These are phyloP conservation scores for Mesocentrotus franciscanus DNA, from an alignment of 53 echinoderm and acorn worm genomes.

Conservation along the genomic window DNA sequence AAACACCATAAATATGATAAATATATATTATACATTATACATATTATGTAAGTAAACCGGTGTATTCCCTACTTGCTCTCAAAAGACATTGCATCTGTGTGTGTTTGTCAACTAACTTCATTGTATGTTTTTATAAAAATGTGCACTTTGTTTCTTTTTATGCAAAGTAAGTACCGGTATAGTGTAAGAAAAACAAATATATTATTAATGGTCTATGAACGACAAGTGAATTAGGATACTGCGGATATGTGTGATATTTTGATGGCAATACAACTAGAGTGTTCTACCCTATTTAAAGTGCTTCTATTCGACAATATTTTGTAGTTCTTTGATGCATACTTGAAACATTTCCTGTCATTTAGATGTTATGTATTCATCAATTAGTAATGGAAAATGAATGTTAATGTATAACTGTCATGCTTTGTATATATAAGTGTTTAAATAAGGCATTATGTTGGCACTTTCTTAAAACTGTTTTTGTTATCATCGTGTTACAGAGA, in stretches of 20 bases:
- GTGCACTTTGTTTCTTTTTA: background rate
- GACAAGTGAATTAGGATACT: background rate
- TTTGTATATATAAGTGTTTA: background rate
- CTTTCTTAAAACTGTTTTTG: too few species aligned
- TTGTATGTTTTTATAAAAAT: background rate
- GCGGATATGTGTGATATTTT: background rate
- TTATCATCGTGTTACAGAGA: too few species aligned
- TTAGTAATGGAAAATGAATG: background rate
- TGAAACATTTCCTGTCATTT: background rate
- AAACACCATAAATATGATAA: too few species aligned
- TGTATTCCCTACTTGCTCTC: too few species aligned
- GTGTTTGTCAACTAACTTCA: background rate
- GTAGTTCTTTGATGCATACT: slow-evolving; percentile 12
- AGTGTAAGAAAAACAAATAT: background rate
- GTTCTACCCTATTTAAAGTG: slow-evolving; percentile 31
- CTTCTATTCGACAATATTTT: slow-evolving; percentile 35
- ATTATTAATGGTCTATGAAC: background rate
- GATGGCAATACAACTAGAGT: slow-evolving; percentile 31
- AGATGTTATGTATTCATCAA: background rate
- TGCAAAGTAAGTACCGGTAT: slow-evolving; percentile 26
- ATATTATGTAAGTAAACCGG: too few species aligned
- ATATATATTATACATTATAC: too few species aligned
- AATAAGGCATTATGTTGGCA: background rate
- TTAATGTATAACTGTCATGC: background rate
- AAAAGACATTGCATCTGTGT: background rate